Conservation (phyloP, 2,113 vertebrate genomes). For the Smithornis capensis region DNA sequence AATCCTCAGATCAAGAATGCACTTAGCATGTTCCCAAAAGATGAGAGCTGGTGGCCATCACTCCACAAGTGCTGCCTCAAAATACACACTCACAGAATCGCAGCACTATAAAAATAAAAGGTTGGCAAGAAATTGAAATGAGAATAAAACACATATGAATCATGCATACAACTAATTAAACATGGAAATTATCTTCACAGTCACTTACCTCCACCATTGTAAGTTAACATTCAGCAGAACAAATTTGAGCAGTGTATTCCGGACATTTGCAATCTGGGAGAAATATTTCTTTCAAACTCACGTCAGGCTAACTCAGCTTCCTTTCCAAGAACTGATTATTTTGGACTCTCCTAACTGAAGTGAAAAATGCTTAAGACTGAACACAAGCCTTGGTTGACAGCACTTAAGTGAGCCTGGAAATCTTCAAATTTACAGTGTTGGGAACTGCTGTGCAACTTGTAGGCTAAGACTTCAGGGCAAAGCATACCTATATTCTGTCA, state of each 20-base stretch:
- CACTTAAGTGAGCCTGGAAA: slow-evolving; percentile 34
- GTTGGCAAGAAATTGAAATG: background rate
- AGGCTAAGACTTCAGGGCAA: background rate
- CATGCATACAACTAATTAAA: slow-evolving; percentile 8
- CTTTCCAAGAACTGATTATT: slow-evolving; percentile 33
- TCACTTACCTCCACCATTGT: slow-evolving; percentile 8
- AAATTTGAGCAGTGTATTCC: background rate
- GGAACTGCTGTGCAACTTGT: background rate
- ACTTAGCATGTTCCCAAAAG: background rate
- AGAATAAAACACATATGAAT: background rate
- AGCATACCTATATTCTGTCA: background rate
- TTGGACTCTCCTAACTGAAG: slow-evolving; percentile 2
- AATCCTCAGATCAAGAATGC: background rate
- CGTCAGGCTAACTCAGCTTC: slow-evolving; percentile 12
- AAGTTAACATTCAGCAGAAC: slow-evolving; percentile 39
- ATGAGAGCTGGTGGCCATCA: background rate
- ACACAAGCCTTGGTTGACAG: slow-evolving; percentile 33
- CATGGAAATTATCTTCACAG: slow-evolving; percentile 21
- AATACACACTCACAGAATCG: background rate
- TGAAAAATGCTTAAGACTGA: slow-evolving; percentile 43
- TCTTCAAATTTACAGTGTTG: slow-evolving; percentile 4
- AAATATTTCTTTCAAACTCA: background rate
- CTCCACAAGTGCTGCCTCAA: background rate
- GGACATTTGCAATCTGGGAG: slow-evolving; percentile 12
- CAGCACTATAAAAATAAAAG: background rate